These are phyloP conservation scores for Euwallacea fornicatus DNA, from an alignment of 1,140 invertebrate species.

Conservation along the genomic window DNA sequence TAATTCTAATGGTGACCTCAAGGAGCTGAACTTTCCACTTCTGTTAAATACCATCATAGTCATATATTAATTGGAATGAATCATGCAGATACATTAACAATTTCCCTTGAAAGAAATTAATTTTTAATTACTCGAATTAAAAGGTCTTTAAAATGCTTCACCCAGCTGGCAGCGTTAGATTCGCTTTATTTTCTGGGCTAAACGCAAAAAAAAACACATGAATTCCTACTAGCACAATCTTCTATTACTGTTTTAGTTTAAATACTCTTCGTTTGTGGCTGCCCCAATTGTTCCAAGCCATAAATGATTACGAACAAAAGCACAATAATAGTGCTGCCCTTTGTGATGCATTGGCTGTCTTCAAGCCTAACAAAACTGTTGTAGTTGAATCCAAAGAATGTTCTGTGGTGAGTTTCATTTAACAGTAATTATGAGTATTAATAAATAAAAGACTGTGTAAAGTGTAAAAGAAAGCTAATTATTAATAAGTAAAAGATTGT, in stretches of 20 bases:
- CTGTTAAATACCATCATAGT: too few relatives aligned
- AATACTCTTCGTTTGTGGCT: constrained; percentile 43
- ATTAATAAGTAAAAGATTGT: not conserved
- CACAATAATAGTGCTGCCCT: constrained; percentile 35
- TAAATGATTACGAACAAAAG: constrained; percentile 38
- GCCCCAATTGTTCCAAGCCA: constrained; percentile 41
- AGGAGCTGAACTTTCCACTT: too few relatives aligned
- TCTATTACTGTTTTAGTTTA: constrained; percentile 25
- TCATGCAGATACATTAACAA: too few relatives aligned
- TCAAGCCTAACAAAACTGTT: constrained; percentile 27
- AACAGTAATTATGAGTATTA: not conserved
- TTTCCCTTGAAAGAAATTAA: too few relatives aligned
- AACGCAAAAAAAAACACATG: not conserved
- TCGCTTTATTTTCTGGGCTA: not conserved
- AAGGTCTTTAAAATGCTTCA: too few relatives aligned
- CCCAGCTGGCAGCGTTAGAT: too few relatives aligned
- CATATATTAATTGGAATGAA: too few relatives aligned
- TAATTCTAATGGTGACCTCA: too few relatives aligned
- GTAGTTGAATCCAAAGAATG: constrained; percentile 20
- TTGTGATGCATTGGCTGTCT: constrained; percentile 38
- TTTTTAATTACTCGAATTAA: too few relatives aligned
- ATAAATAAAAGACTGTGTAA: not conserved
- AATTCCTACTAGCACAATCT: not conserved
- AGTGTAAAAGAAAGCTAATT: too few relatives aligned
- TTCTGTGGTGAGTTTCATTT: constrained; percentile 34